Conservation (phyloP, 1,140 invertebrate species). For the Araneus ventricosus region DNA sequence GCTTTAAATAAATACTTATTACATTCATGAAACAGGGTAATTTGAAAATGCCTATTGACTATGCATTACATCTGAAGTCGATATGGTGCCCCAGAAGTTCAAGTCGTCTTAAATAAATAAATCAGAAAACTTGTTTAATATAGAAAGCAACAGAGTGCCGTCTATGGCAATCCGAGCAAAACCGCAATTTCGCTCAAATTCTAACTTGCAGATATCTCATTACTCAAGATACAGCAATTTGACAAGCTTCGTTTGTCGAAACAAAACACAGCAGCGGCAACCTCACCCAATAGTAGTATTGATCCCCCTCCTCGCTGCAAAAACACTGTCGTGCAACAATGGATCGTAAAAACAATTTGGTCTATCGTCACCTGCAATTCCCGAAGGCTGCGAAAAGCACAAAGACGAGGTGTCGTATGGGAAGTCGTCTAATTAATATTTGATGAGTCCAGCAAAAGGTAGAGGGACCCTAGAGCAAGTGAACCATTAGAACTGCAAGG, state of each 20-base stretch:
- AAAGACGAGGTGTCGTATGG: background rate
- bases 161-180: too few relatives aligned
- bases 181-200: background rate
- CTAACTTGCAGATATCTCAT: background rate
- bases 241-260: background rate
- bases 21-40: too few relatives aligned
- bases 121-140: too few relatives aligned
- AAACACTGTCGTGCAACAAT: background rate
- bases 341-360: background rate
- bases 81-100: too few relatives aligned
- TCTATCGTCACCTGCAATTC: background rate
- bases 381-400: background rate
- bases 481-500: background rate
- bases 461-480: background rate
- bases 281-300: background rate
- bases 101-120: too few relatives aligned
- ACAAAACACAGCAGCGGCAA: background rate
- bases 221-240: background rate
- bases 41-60: too few relatives aligned
- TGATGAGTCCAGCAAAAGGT: background rate
- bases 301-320: background rate
- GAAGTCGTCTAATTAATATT: slow-evolving; percentile 34
- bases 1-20: too few relatives aligned
- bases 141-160: too few relatives aligned
- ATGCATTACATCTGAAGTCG: too few relatives aligned